Base-by-base conservation (phyloP, 1,140 invertebrate species). In the Pseudomyrmex dendroicus region DNA sequence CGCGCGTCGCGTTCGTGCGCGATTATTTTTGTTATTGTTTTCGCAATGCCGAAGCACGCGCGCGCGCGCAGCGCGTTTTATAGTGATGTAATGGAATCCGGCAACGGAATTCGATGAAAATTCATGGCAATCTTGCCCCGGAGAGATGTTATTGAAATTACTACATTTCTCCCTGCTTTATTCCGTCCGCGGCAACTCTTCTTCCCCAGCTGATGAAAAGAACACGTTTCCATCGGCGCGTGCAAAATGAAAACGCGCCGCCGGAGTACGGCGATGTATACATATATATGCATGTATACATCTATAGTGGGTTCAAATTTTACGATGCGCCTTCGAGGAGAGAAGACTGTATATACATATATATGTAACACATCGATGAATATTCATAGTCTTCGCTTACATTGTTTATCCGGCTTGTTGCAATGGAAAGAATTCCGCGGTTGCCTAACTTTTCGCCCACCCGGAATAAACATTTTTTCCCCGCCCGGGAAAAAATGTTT, bases 351-450 rank as follows among this genome's bases (percentile, higher is more conserved):
- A 35, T 35, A 35, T 7, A 35, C 0, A 35, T 78, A 52, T 67
- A 67, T 78, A 59, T 20, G 20, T 70, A 70, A 78, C 64, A 15
- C 10, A 35, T 44, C 64, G 52, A 20, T 57, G 76, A 78, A 78
- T 78, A 78, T 78, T 78, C 64, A 78, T 78, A 70, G 52, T 78
- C 76, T 70, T 78, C 76, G 35, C 76, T 78, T 78, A 78, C 76
- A 78, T 78, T 70, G 76, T 78, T 78, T 78, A 78, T 64, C 44
- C 64, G 64, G 35, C 20, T 78, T 44, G 70, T 78, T 78, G 76
- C 68, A 68, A 78, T 50, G 76, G 52, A 70, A 68, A 78, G 52
- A 78, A 78, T 78, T 70, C 76, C 76, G 20, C 64, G 20, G 15
- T 70, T 78, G 52, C 64, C 64, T 70, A 78, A 78, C 64, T 64